Base-by-base conservation (phyloP, 1,140 invertebrate genomes). In the Drosophila lacertosa region DNA sequence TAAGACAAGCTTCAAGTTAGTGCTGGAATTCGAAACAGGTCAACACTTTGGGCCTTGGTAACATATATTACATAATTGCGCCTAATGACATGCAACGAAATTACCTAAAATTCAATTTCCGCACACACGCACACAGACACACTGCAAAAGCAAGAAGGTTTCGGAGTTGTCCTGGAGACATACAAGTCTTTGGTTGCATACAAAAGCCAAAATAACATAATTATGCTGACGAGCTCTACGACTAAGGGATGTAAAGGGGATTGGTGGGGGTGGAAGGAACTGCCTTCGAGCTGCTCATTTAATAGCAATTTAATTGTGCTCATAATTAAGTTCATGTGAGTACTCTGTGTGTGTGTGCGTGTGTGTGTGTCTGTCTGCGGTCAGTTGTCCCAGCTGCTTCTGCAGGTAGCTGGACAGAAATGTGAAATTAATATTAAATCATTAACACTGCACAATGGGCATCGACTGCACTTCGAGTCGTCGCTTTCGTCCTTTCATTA, bases 71-170 rank as follows among this genome's bases (percentile, higher is more conserved):
- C 68, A 63, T 81, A 82, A 82, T 82, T 82, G 74, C 71, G 40
- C 50, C 66, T 80, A 80, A 80, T 79, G 76, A 60, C 65, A 79
- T 74, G 76, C 77, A 81, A 81, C 73, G 77, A 81, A 76, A 81
- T 81, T 81, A 60, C 68, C 64, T 48, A 62, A 82, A 82, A 82
- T 82, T 82, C 50, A 82, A 82, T 82, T 82, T 82, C 60, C 78
- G 48, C 63, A 63, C 22, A 67, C 18, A 32, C n/a, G n/a, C 24
- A 32, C 16, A 33, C n/a, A 50, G 10, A 63, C 40, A 55, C 5
- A 11, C 45, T 16, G 39, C 54, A 24, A 13, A 24, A 29, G n/a
- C 62, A 59, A 24, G 40, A 35, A 26, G n/a, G n/a, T 2, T 6
- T 10, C 15, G 16, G n/a, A 32, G 32, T 11, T 40, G 18, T 16